A percentile compares a stretch with the other conserved stretches of the same genome.
These are phyloP conservation scores for Meteorus sp. DNA, from an alignment of 1,140 invertebrate genomes.

Conservation along the genomic window DNA sequence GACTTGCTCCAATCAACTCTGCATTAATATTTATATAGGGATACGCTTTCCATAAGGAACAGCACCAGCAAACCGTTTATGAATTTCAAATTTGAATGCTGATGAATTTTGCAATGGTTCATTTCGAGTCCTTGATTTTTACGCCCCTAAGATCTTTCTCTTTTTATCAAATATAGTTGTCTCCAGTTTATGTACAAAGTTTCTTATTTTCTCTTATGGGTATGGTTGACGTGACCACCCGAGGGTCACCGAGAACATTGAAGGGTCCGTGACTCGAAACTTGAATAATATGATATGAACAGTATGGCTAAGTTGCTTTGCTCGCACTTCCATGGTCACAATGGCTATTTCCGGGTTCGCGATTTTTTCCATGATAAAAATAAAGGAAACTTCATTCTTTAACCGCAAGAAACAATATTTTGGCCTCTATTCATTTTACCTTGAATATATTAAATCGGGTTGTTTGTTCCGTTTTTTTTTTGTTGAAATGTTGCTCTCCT, in stretches of 20 bases:
- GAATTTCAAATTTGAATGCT: not conserved
- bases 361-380: slow-evolving; percentile 28
- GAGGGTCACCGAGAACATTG: slow-evolving; percentile 31
- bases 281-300: slow-evolving; percentile 17
- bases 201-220: not conserved
- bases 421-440: not conserved
- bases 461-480: not conserved
- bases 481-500: not conserved
- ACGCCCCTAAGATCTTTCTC: not conserved
- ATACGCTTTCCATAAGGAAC: not conserved
- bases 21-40: slow-evolving; percentile 7
- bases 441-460: not conserved
- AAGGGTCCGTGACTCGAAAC: slow-evolving; percentile 39
- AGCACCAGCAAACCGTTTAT: not conserved
- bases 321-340: slow-evolving; percentile 8
- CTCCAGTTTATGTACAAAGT: not conserved
- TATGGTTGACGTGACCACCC: slow-evolving; percentile 1
- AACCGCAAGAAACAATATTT: not conserved
- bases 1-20: slow-evolving; percentile 7
- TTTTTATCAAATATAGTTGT: not conserved
- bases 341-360: slow-evolving; percentile 15
- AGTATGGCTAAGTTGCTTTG: slow-evolving; percentile 2
- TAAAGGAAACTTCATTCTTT: not conserved
- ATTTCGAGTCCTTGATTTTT: not conserved
- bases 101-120: not conserved